phyloP scores from a whole-genome alignment of 2,888 invertebrate species.

The Tiliacea citrago region DNA sequence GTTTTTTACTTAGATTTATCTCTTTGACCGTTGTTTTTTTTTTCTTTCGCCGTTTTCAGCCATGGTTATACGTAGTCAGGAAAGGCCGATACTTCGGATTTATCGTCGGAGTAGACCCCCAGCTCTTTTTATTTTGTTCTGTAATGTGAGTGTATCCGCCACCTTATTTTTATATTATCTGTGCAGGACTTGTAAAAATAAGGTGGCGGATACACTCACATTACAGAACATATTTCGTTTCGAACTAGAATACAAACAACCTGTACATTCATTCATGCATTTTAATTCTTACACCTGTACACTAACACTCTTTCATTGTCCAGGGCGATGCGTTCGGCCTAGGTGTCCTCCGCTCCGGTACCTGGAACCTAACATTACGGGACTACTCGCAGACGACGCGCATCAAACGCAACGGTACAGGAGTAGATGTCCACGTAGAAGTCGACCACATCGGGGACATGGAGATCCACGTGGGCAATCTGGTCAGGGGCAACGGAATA shows the following conservation, averaged over 20 bases:
- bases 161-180: no score
- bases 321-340: constrained; percentile 92
- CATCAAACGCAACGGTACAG: constrained; percentile 89
- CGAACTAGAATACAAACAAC: background rate
- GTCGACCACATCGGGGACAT: constrained; percentile 94
- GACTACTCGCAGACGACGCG: constrained; percentile 93
- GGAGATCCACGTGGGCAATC: constrained; percentile 94
- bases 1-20: no score
- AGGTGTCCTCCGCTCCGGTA: constrained; percentile 92
- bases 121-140: no score
- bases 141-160: no score
- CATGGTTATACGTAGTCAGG: no score
- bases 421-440: constrained; percentile 91
- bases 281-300: background rate
- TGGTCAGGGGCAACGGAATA: constrained; percentile 92
- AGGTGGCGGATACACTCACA: no score
- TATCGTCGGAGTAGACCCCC: no score
- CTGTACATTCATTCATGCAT: background rate
- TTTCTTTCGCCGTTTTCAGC: no score
- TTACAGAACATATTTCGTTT: no score
- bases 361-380: constrained; percentile 94
- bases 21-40: no score
- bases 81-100: no score
- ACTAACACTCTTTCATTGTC: background rate
- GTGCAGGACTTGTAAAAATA: no score